A percentile compares a stretch with the other conserved stretches of the same genome.
Evolutionary conservation across 2,797 vertebrate genomes (phyloP).

Genomic region (Sebastiscus albofasciatus): DNA sequence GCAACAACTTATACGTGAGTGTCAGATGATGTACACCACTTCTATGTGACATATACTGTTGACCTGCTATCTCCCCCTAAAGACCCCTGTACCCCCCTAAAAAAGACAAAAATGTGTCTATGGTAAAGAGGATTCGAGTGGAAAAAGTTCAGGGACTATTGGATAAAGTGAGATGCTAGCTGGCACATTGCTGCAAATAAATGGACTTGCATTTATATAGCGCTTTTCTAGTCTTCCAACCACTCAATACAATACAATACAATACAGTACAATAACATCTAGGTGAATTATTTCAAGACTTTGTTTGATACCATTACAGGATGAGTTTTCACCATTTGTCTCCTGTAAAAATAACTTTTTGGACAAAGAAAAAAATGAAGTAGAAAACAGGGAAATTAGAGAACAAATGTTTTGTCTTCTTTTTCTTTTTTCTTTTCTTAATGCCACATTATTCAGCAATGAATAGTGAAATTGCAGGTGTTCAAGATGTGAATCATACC

Average conservation of each 20-base stretch:
- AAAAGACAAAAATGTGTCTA: too few relatives aligned
- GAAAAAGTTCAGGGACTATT: neutral
- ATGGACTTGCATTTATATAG: too few relatives aligned
- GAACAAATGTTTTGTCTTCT: neutral
- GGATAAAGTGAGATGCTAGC: constrained; percentile 20
- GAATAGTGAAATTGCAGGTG: constrained; percentile 19
- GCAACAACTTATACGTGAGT: too few relatives aligned
- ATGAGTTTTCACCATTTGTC: neutral
- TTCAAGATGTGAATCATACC: constrained; percentile 79
- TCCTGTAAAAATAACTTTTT: neutral
- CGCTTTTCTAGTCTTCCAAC: too few relatives aligned
- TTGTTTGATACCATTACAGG: neutral
- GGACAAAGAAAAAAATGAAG: neutral
- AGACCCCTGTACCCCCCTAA: too few relatives aligned
- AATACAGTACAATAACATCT: neutral
- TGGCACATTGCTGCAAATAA: neutral
- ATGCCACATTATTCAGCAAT: constrained; percentile 8
- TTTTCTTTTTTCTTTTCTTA: neutral
- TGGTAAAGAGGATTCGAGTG: too few relatives aligned
- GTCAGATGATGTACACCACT: too few relatives aligned
- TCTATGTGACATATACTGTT: too few relatives aligned
- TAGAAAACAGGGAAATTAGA: neutral
- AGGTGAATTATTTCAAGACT: neutral
- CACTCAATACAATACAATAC: too few relatives aligned
- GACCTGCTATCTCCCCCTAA: too few relatives aligned